Base-by-base conservation (phyloP, 2,113 vertebrate species). In the Rhinoderma darwinii region DNA sequence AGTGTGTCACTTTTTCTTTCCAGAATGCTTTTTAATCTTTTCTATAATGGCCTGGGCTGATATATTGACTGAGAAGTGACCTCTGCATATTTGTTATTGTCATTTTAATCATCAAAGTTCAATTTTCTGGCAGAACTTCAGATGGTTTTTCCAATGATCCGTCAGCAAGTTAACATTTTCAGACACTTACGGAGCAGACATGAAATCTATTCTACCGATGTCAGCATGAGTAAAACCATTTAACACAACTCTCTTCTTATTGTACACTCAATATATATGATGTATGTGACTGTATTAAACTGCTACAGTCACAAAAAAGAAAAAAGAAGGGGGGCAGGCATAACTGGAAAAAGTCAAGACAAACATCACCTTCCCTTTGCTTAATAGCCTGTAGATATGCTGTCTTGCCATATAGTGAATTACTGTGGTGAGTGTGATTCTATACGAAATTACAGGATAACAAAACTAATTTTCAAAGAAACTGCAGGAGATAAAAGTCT, bases 151-250 rank as follows among this genome's bases (percentile, higher is more conserved):
- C 56, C 56, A 83, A 50, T 37, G 81, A 83, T 72, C 61, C 61
- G 30, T 70, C 81, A 68, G 43, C 81, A 70, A 70, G 81, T 70
- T 50, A 72, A 83, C 81, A 83, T 83, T 70, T 83, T 83, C 81
- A 83, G 81, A 83, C 81, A 83, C 63, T 70, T 83, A 72, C 81
- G n/a, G 63, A 83, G 43, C 81, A 83, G 81, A 72, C 61, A 5
- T 51, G 63, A 83, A 83, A 51, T 68, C 63, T 72, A 68, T 66
- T 68, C 80, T 70, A 70, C 80, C 59, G 35, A 70, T 51, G 81
- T 83, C 81, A 72, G 63, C 81, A 70, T 83, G 81, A 83, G 61
- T 70, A 83, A 83, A 70, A 70, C 17, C 81, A 70, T 83, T 70
- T 72, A 70, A n/a, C 43, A 9, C n/a, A 51, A 30, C 81, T 70